Base-by-base conservation (phyloP, 2,113 vertebrate species). In the Prionailurus viverrinus region DNA sequence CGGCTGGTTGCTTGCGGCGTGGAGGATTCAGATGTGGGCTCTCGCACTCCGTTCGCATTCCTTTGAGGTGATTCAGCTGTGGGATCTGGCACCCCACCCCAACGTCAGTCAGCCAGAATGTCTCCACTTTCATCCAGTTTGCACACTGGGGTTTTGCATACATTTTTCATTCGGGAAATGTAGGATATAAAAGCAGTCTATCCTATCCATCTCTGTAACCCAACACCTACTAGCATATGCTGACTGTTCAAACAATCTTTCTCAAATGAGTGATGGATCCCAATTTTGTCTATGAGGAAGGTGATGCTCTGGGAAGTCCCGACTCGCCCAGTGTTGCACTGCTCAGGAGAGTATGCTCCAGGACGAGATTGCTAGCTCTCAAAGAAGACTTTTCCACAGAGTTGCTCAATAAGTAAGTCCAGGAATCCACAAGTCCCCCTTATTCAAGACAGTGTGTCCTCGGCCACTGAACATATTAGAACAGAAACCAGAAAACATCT, bases 1-100 rank as follows among this genome's bases (percentile, higher is more conserved):
- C 58, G 3, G 0, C 5, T 0, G 2, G 33, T 53, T 53, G 61
- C 58, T 12, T 53, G 61, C 58, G 3, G 0, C 5, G 2, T 9
- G 69, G 33, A 12, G 11, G 27, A 33, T 19, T 69, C 69, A 74
- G 15, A 18, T 63, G 2, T 14, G 53, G 55, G 31, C 6, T 89
- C 55, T 45, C 71, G 16, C 29, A 1, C 65, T n/a, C 1, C 1
- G 2, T 36, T 29, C 31, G 29, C 31, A 3, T 45, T 66, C 74
- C 33, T 31, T 80, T 66, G 41, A 51, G 74, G 45, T 23, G 61
- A 53, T 53, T 36, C 16, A 21, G 45, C 7, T 53, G 74, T 68
- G 33, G 23, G 74, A 80, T 21, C 25, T 33, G 66, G 89, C 74
- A 80, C 25, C 25, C 6, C 45, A 79, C 25, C 23, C 23, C 88